These are phyloP conservation scores for Talpa occidentalis DNA, from an alignment of 2,113 vertebrate genomes.

Conservation along the genomic window DNA sequence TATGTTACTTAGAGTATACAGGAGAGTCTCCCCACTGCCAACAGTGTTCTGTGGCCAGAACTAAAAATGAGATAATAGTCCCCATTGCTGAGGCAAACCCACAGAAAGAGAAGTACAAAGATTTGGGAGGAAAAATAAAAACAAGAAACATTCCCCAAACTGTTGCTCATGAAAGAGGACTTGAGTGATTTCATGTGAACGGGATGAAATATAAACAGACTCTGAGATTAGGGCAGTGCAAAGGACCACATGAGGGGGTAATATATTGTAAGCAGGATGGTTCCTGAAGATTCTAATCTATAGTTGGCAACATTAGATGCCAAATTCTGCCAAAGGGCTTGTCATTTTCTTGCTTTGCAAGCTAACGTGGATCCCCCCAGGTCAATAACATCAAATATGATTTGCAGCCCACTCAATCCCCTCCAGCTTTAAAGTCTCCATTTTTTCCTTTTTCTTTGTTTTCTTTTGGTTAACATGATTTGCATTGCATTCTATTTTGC, in stretches of 20 bases:
- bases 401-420: background rate
- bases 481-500: slow-evolving; percentile 1
- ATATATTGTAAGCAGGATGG: background rate
- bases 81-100: background rate
- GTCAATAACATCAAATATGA: background rate
- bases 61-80: background rate
- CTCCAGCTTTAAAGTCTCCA: background rate
- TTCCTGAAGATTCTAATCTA: background rate
- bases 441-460: background rate
- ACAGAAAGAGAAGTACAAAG: background rate
- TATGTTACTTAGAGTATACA: background rate
- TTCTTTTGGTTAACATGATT: background rate
- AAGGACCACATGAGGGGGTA: background rate
- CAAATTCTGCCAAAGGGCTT: background rate
- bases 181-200: background rate
- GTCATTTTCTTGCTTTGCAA: background rate
- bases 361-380: background rate
- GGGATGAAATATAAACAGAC: background rate
- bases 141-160: background rate
- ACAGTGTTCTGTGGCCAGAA: background rate
- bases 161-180: background rate
- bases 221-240: background rate
- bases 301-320: background rate
- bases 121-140: background rate
- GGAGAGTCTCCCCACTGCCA: background rate